These are phyloP conservation scores for Nasonovia ribisnigri DNA, from an alignment of 2,888 invertebrate species.

Conservation along the genomic window DNA sequence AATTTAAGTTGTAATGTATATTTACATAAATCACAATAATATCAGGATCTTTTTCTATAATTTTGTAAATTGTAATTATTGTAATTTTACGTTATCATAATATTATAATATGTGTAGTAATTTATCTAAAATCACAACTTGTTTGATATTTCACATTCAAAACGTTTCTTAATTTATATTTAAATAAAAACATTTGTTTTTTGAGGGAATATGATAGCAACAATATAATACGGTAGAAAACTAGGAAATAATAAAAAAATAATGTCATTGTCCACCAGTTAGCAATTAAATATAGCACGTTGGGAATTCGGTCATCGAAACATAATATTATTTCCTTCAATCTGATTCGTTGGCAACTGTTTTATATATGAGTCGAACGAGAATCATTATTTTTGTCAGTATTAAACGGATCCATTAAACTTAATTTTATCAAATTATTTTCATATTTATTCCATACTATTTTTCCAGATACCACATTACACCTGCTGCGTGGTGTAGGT, in stretches of 20 bases:
- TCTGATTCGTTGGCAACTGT: neutral
- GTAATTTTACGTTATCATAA: neutral
- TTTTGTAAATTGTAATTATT: neutral
- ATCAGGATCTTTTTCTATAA: neutral
- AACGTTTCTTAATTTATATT: neutral
- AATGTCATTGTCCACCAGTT: accelerated
- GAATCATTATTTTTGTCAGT: neutral
- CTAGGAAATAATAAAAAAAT: neutral
- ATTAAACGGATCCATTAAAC: neutral
- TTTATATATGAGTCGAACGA: neutral
- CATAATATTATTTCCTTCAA: neutral
- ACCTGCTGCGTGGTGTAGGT: too few species aligned
- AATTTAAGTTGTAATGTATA: neutral
- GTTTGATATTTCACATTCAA: neutral
- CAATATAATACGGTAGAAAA: neutral
- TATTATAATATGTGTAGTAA: neutral
- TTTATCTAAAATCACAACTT: neutral
- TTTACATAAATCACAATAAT: neutral
- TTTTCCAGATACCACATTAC: neutral
- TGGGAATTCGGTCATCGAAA: neutral
- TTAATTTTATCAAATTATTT: neutral
- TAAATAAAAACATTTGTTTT: neutral
- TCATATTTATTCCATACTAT: neutral
- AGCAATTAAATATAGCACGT: neutral
- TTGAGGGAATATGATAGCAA: neutral